phyloP scores from a whole-genome alignment of 2,888 invertebrate species.

The Molanna angustata region DNA sequence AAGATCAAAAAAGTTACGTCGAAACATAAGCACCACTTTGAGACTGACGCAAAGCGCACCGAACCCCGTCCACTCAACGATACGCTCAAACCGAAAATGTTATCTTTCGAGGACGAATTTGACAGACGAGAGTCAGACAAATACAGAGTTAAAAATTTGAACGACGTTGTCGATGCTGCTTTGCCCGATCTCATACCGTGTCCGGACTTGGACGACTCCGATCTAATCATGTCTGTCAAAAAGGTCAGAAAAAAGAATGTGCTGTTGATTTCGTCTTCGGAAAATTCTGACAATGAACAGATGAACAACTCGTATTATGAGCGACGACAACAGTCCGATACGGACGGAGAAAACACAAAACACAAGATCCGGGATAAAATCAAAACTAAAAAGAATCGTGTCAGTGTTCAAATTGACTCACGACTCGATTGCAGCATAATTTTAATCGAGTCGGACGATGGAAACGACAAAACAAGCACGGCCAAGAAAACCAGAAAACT shows the following conservation, averaged over 20 bases:
- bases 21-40: not conserved
- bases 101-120: constrained; percentile 38
- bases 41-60: too few relatives aligned
- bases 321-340: not conserved
- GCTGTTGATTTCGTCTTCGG: constrained; percentile 2
- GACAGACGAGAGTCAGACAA: too few relatives aligned
- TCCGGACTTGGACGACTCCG: constrained; percentile 11
- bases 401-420: not conserved
- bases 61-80: too few relatives aligned
- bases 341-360: not conserved
- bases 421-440: constrained; percentile 11
- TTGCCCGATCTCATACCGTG: constrained; percentile 3
- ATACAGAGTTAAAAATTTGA: too few relatives aligned
- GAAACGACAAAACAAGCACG: not conserved
- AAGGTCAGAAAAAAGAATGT: constrained; percentile 9
- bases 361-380: not conserved
- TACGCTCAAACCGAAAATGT: constrained; percentile 13
- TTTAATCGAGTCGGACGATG: constrained; percentile 9
- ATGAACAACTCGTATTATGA: not conserved
- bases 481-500: constrained; percentile 8
- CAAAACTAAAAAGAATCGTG: not conserved
- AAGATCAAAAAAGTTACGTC: not conserved
- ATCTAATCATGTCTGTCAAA: constrained; percentile 1
- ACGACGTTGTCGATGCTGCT: constrained; percentile 31
- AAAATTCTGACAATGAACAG: constrained; percentile 2